Evolutionary conservation across 2,888 invertebrate genomes (phyloP).

Genomic region (Therioaphis trifolii): DNA sequence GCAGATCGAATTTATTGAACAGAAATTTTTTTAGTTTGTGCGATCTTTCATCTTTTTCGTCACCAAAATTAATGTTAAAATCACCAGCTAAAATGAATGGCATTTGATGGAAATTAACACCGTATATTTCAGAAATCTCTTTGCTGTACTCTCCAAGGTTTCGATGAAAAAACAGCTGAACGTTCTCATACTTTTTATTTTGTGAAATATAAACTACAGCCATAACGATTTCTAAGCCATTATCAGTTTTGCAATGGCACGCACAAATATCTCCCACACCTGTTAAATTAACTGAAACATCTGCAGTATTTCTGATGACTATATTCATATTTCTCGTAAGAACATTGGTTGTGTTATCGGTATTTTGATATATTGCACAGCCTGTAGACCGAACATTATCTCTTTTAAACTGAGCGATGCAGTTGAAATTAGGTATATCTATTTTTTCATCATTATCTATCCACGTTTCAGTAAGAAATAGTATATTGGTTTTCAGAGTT

Average conservation of each 20-base stretch:
- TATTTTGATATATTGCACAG: constrained; percentile 16
- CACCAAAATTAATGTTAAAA: too few species aligned
- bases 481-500: background rate
- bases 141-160: background rate
- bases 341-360: constrained; percentile 6
- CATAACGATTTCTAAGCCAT: background rate
- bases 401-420: constrained; percentile 23
- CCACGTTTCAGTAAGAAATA: constrained; percentile 7
- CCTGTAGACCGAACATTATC: background rate
- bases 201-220: background rate
- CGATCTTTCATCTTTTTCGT: too few species aligned
- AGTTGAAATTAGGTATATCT: constrained; percentile 12
- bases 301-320: background rate
- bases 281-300: background rate
- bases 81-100: background rate
- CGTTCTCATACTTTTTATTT: background rate
- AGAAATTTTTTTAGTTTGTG: too few species aligned
- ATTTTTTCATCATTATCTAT: background rate
- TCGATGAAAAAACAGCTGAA: background rate
- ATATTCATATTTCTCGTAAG: constrained; percentile 1
- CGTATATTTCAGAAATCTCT: background rate
- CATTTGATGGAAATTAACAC: background rate
- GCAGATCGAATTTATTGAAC: too few species aligned
- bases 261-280: constrained; percentile 13
- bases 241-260: background rate